These are phyloP conservation scores for Periophthalmus magnuspinnatus DNA, from an alignment of 2,797 vertebrate genomes.

Conservation along the genomic window DNA sequence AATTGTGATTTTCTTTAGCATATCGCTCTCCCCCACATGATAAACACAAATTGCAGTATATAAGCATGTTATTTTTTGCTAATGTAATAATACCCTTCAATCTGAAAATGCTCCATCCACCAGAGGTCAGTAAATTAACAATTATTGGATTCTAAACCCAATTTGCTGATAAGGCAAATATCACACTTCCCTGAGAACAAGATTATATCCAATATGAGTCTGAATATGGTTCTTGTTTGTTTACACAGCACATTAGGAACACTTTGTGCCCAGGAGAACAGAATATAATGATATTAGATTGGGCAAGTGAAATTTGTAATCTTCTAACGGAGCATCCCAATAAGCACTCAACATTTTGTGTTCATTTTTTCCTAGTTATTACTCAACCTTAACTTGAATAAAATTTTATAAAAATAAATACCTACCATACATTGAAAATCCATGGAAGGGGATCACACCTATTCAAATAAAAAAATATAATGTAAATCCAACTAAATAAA, in stretches of 20 bases:
- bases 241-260: not conserved
- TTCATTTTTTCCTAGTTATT: not conserved
- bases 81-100: not conserved
- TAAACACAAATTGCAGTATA: not conserved
- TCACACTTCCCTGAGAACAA: not conserved
- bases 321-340: not conserved
- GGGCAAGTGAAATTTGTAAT: not conserved
- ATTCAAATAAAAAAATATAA: conserved; percentile 30
- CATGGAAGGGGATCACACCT: conserved; percentile 98
- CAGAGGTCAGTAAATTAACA: not conserved
- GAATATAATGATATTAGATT: not conserved
- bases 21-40: too few species aligned
- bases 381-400: not conserved
- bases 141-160: not conserved
- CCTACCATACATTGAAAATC: conserved; percentile 99
- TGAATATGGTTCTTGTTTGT: not conserved
- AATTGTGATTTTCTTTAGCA: too few species aligned
- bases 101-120: not conserved
- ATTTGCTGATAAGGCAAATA: not conserved
- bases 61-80: not conserved
- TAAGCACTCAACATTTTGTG: not conserved
- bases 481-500: not conserved
- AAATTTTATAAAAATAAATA: conserved; percentile 40
- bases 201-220: not conserved
- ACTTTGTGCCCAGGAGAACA: not conserved